A percentile compares a stretch with the other conserved stretches of the same genome.
These are phyloP conservation scores for Botrylloides violaceus DNA, from an alignment of 23 tunicate species.

Conservation along the genomic window DNA sequence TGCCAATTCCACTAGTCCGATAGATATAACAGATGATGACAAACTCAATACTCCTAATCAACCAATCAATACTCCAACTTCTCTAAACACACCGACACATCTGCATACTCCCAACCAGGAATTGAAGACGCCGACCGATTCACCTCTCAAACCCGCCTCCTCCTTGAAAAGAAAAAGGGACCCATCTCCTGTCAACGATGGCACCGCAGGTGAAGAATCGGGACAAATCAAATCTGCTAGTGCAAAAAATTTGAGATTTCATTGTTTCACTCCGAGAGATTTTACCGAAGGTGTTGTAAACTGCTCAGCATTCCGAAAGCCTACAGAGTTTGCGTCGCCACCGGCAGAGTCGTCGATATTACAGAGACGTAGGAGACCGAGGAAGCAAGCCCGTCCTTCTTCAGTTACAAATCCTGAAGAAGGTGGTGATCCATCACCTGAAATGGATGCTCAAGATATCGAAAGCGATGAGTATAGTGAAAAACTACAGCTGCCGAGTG, in stretches of 20 bases:
- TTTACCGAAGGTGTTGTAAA: conserved; percentile 30
- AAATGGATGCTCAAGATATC: background rate
- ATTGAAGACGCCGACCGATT: conserved; percentile 57
- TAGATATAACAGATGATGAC: conserved; percentile 16
- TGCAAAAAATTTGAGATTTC: conserved; percentile 27
- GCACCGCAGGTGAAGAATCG: conserved; percentile 9
- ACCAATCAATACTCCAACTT: conserved; percentile 11
- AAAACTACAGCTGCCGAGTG: background rate
- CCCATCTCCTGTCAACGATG: conserved; percentile 38
- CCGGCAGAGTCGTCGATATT: conserved; percentile 17
- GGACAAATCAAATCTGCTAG: background rate
- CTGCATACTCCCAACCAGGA: conserved; percentile 42
- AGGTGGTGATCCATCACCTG: conserved; percentile 1
- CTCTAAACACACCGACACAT: conserved; percentile 23
- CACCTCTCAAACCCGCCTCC: conserved; percentile 39
- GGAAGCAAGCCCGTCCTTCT: conserved; percentile 41
- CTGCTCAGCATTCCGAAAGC: conserved; percentile 46
- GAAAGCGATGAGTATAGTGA: background rate
- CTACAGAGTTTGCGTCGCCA: conserved; percentile 39
- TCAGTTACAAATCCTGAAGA: conserved; percentile 11
- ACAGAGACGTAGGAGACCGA: conserved; percentile 36
- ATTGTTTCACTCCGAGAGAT: conserved; percentile 43
- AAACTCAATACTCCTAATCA: conserved; percentile 57
- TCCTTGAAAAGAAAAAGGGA: conserved; percentile 34
- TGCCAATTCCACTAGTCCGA: conserved; percentile 11